Base-by-base conservation (phyloP, 2,888 invertebrate species). In the Cepaea hortensis region DNA sequence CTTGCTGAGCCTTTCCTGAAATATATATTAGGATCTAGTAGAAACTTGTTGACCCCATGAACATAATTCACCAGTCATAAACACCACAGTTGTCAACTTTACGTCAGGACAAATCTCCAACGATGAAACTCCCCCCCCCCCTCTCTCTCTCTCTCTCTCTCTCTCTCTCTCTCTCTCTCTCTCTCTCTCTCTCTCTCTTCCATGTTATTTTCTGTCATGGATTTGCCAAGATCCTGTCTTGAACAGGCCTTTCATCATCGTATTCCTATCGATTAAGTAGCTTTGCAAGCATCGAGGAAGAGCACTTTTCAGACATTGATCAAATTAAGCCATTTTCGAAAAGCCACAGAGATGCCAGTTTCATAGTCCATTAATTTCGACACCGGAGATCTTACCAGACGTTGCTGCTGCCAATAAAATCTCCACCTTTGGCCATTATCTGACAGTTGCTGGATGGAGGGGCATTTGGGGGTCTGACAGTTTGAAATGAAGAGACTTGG, bases 321-420 rank as follows among this genome's bases (percentile, higher is more conserved):
- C n/a, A 55, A 55, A 77, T 77, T 61, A 55, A n/a, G 61, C 23
- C 77, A 61, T 48, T 55, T 77, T 77, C n/a, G 23, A 55, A 35
- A 50, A 6, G n/a, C 55, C 11, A 61, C n/a, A 9, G n/a, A 9
- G 48, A 55, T 61, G n/a, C 7, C 77, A 77, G 11, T 77, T 77
- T 55, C n/a, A 50, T 77, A 11, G 61, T 77, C 55, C 50, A 77
- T 77, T n/a, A 77, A n/a, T n/a, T 55, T n/a, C n/a, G 50, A 55
- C 77, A 77, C n/a, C 18, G 6, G 77, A 77, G 61, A 77, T 50
- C 75, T 75, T 48, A 11, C 55, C 20, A 77, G 55, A 55, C 11
- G 77, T 23, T 11, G 11, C 77, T n/a, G 9, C 55, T 55, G 77
- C 20, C 77, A 77, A n/a, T n/a, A 77, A 23, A 3, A n/a, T n/a